These are phyloP conservation scores for Xiphophorus hellerii DNA, from an alignment of 2,113 vertebrate genomes.

Conservation along the genomic window DNA sequence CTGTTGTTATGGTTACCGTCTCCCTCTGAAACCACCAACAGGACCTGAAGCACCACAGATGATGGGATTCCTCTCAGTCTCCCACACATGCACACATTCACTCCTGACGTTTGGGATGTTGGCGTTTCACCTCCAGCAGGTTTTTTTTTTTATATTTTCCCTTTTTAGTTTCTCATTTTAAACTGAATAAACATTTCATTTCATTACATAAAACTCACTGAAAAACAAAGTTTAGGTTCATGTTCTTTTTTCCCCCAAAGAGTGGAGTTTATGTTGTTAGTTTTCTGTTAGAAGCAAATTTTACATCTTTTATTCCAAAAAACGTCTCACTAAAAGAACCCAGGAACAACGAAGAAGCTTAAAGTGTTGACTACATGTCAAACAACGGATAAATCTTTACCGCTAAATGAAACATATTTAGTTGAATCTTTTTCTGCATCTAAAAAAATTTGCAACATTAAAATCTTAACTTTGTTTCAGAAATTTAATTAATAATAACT, in stretches of 20 bases:
- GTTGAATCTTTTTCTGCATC: background rate
- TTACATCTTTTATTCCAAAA: background rate
- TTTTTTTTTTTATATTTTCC: background rate
- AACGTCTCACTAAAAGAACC: background rate
- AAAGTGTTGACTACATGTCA: background rate
- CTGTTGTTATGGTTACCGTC: conserved; percentile 83
- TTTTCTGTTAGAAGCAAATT: background rate
- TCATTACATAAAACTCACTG: background rate
- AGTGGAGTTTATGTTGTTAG: no score
- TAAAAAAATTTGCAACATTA: background rate
- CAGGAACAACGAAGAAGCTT: background rate
- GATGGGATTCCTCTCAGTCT: conserved; percentile 11
- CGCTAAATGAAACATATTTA: background rate
- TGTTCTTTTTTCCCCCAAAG: background rate
- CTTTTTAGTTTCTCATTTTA: background rate
- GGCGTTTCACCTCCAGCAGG: background rate
- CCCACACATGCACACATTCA: conserved; percentile 27
- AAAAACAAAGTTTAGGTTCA: background rate
- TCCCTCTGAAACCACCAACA: conserved; percentile 69
- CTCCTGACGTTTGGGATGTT: conserved; percentile 2
- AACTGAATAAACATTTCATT: background rate
- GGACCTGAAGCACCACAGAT: conserved; percentile 47
- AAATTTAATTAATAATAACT: background rate
- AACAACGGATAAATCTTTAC: background rate
- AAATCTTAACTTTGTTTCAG: background rate